Evolutionary conservation across 2,113 vertebrate species (phyloP).

Genomic region (Python bivittatus): DNA sequence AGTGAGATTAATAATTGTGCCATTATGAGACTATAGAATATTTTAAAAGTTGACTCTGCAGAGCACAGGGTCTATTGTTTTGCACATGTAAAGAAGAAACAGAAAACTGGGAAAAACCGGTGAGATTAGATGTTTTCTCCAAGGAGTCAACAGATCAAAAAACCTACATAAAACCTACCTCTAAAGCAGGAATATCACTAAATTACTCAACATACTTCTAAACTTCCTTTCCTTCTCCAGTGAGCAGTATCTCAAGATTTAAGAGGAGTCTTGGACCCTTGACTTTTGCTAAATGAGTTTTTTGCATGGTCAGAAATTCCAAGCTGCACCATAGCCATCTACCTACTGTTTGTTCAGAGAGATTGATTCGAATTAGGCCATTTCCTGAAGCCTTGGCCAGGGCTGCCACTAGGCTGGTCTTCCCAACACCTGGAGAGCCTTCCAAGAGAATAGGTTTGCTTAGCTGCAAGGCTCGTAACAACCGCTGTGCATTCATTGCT

Average conservation of each 20-base stretch:
- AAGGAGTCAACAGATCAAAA: neutral
- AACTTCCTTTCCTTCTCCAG: neutral
- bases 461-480: constrained; percentile 90
- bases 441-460: constrained; percentile 91
- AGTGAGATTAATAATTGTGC: neutral
- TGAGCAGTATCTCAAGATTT: constrained; percentile 1
- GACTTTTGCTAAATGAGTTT: neutral
- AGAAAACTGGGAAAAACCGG: neutral
- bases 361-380: constrained; percentile 91
- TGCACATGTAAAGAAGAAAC: neutral
- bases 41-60: neutral
- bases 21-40: neutral
- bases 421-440: constrained; percentile 96
- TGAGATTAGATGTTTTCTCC: neutral
- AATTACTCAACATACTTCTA: constrained; percentile 2
- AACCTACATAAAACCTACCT: neutral
- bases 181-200: neutral
- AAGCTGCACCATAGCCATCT: neutral
- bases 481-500: constrained; percentile 89
- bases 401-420: constrained; percentile 93
- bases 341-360: constrained; percentile 94
- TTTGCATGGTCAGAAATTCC: neutral
- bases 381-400: constrained; percentile 94
- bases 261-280: neutral
- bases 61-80: neutral